phyloP scores from a whole-genome alignment of 2,113 vertebrate species.

The Arvicanthis niloticus region DNA sequence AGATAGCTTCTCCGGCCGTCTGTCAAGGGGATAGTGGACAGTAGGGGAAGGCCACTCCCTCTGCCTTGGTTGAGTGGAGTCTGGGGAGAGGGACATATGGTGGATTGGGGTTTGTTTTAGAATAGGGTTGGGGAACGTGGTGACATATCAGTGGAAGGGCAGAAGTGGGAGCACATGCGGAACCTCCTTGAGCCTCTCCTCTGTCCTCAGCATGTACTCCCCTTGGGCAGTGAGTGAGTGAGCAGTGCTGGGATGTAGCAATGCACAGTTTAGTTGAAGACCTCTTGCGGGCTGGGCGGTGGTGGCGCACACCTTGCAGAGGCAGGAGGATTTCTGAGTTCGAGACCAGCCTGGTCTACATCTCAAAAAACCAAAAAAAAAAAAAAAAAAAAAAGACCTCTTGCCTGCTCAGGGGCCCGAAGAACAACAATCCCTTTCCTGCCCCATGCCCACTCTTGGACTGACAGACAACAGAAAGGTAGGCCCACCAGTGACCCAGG shows the following conservation, averaged over 20 bases:
- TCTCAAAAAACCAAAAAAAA: too few relatives aligned
- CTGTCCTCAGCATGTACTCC: conserved; percentile 17
- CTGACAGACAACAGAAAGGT: neutral
- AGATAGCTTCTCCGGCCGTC: neutral
- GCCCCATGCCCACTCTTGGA: neutral
- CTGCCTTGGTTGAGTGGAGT: neutral
- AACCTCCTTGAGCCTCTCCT: conserved; percentile 61
- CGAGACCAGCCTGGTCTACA: too few relatives aligned
- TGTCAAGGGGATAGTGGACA: neutral
- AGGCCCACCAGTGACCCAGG: neutral
- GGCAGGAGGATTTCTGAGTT: too few relatives aligned
- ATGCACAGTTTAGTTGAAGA: neutral
- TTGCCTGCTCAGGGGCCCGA: accelerated
- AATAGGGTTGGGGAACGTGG: neutral
- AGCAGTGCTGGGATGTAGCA: neutral
- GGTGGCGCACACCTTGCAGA: too few relatives aligned
- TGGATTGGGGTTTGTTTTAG: conserved; percentile 43
- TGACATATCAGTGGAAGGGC: neutral
- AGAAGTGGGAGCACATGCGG: conserved; percentile 58
- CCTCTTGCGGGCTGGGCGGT: too few relatives aligned
- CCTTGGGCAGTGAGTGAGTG: neutral
- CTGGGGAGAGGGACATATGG: neutral
- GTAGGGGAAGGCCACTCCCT: neutral
- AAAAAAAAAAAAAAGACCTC: too few relatives aligned
- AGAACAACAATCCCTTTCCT: neutral